Base-by-base conservation (phyloP, 2,888 invertebrate genomes). In the Apoda limacodes region DNA sequence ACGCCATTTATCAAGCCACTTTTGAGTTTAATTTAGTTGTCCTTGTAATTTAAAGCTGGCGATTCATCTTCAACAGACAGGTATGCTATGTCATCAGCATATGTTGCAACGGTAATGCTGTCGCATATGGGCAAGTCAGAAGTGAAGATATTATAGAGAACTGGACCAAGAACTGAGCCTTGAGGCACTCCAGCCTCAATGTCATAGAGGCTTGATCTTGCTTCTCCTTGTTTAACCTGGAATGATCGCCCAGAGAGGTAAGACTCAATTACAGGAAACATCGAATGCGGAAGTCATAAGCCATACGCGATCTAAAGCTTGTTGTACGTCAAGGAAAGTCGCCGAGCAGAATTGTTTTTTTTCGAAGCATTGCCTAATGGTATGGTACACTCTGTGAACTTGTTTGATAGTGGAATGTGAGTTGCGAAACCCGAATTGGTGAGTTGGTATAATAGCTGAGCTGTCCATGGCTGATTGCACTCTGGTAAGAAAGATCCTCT, bases 311-410 rank as follows among this genome's bases (percentile, higher is more conserved):
- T n/a, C n/a, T n/a, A n/a, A n/a, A n/a, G n/a, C n/a, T n/a, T n/a
- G n/a, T n/a, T n/a, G n/a, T 3, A 40, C 22, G 11, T 40, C 35
- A 3, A 34, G 12, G 15, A 41, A 41, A 9, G 21, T 40, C 11
- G 34, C 19, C 0, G 37, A 28, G 25, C 34, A 40, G 21, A 34
- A 43, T 25, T 34, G 28, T 12, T 40, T 41, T 9, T 32, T 22
- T 24, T 45, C 41, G 6, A 41, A 23, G n/a, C n/a, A n/a, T n/a
- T n/a, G n/a, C n/a, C n/a, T n/a, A n/a, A n/a, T n/a, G n/a, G n/a
- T n/a, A n/a, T n/a, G n/a, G n/a, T n/a, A n/a, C n/a, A n/a, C n/a
- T n/a, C n/a, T n/a, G n/a, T n/a, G n/a, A n/a, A n/a, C n/a, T n/a
- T n/a, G n/a, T n/a, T n/a, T n/a, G n/a, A n/a, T n/a, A n/a, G n/a